Conservation (phyloP, 2,888 invertebrate genomes). For the Cephus runcator region DNA sequence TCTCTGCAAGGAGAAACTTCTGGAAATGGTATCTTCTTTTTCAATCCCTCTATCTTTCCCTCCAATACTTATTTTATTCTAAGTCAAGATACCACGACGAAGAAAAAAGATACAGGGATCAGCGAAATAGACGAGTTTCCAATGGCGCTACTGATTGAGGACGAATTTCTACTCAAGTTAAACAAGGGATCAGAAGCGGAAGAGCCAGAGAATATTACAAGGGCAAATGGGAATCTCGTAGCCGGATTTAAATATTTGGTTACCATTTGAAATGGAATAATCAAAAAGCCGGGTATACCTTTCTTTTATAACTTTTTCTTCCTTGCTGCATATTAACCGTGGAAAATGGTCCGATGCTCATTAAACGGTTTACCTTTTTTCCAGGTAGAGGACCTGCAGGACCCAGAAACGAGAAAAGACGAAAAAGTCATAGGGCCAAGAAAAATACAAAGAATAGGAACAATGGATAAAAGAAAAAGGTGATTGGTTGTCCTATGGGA, state of each 20-base stretch:
- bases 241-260: not conserved
- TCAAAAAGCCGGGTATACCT: not conserved
- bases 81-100: not conserved
- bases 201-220: not conserved
- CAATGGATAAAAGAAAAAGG: too few relatives aligned
- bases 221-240: not conserved
- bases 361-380: not conserved
- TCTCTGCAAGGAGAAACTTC: not conserved
- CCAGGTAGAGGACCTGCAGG: too few relatives aligned
- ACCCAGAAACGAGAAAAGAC: not conserved
- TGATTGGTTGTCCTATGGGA: too few relatives aligned
- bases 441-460: too few relatives aligned
- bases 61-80: not conserved
- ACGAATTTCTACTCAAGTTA: not conserved
- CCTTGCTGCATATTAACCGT: not conserved
- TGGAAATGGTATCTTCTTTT: not conserved
- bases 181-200: not conserved
- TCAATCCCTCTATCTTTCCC: not conserved
- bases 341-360: not conserved
- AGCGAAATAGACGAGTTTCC: not conserved
- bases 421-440: not conserved
- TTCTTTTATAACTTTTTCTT: not conserved
- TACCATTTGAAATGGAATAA: not conserved
- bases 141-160: not conserved
- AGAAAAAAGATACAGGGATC: not conserved